Evolutionary conservation across 2,797 vertebrate species (phyloP), one percentile per base, ranked within the genome.

Genomic region (Muscicapa striata): DNA sequence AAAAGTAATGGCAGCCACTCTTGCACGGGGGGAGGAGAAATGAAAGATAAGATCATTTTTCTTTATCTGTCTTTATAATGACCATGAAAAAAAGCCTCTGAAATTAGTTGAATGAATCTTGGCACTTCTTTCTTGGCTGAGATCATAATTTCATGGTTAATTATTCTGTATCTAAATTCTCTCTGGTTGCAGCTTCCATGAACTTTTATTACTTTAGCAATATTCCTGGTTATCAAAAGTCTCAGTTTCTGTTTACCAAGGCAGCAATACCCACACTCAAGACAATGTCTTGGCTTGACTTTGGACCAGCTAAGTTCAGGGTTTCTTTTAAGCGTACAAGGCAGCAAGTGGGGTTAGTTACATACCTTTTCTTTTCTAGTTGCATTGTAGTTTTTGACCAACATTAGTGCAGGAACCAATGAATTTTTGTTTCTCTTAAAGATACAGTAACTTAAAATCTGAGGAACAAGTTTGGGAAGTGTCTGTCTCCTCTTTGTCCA

Each of bases 101-200:
- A 94, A 95, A 96, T 95, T 61, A 93, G 70, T 22, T 91, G 92
- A 93, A 92, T 90, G 92, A 91, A 86, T 93, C 77, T 84, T 78
- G 67, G 76, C 79, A 94, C 55, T 88, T 66, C 54, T 94, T 94
- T 95, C 84, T 81, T 95, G 87, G 57, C 67, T 34, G 34, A 83
- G 74, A 90, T 84, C 46, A 84, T 77, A 22, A 82, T 94, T 96
- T 95, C 84, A 87, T 86, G 67, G 89, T 88, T 94, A 96, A 91
- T 93, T 95, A 91, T 88, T 96, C 69, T 69, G 21, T 64, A 69
- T 62, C 84, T 93, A 61, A 90, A 82, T 83, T 91, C 32, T 82
- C 52, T 69, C 19, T 61, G 38, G 19, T 64, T 88, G 63, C 24
- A 91, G 55, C 77, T 90, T 91, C 30, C 67, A n/a, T 13, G 23